Evolutionary conservation across 2,113 vertebrate species (phyloP).

Genomic region (Apistogramma diplotaenia): DNA sequence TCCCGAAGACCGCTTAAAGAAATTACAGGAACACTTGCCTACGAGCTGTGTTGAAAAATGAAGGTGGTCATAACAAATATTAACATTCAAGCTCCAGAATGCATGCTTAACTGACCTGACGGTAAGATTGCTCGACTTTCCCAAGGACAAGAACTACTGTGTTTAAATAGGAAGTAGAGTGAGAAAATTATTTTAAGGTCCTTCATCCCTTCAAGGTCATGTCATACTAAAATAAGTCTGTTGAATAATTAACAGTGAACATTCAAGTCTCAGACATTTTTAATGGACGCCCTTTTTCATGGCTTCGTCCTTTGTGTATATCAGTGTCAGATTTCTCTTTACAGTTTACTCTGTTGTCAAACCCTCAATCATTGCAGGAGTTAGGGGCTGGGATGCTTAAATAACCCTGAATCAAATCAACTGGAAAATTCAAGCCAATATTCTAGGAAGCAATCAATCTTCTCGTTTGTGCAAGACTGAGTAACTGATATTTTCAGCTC

Average conservation of each 20-base stretch:
- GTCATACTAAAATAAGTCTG: too few species aligned
- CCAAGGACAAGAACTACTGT: neutral
- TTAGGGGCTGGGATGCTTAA: neutral
- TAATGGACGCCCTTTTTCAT: too few species aligned
- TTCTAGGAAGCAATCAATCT: slow-evolving; percentile 13
- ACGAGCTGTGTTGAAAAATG: neutral
- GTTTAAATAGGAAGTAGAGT: neutral
- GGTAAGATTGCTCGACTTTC: neutral
- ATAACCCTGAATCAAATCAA: slow-evolving; percentile 8
- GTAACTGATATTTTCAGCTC: neutral
- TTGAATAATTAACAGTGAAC: too few species aligned
- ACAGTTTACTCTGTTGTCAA: neutral
- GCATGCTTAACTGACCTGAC: neutral
- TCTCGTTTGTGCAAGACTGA: neutral
- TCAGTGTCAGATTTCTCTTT: neutral
- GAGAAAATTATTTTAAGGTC: too few species aligned
- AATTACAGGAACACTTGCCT: too few species aligned
- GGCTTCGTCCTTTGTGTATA: neutral
- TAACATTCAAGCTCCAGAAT: neutral
- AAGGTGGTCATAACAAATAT: neutral
- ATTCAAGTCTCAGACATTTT: too few species aligned
- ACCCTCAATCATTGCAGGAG: neutral
- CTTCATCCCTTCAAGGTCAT: neutral
- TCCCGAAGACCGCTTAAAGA: too few species aligned
- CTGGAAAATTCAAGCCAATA: neutral